These are phyloP conservation scores for Chloroclysta siterata DNA, from an alignment of 2,888 invertebrate species.

Conservation along the genomic window DNA sequence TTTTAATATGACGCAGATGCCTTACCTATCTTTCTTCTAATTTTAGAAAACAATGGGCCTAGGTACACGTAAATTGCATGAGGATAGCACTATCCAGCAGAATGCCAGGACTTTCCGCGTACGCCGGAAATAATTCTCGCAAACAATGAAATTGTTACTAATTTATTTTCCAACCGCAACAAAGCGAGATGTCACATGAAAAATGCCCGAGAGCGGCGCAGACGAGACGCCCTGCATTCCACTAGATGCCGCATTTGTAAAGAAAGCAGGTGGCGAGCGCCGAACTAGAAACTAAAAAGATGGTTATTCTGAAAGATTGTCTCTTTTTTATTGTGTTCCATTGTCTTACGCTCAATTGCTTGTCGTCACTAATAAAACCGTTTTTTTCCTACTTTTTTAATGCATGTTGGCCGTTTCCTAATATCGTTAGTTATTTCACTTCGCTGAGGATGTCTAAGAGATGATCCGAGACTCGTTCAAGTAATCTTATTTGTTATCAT, in stretches of 20 bases:
- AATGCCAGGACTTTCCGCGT: conserved; percentile 46
- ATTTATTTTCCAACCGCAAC: conserved; percentile 83
- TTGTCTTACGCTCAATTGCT: too few relatives aligned
- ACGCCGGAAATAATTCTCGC: conserved; percentile 70
- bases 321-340: too few relatives aligned
- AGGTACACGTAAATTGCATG: conserved; percentile 4
- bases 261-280: conserved; percentile 9
- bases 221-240: conserved; percentile 77
- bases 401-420: too few relatives aligned
- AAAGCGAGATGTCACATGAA: conserved; percentile 84
- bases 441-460: too few relatives aligned
- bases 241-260: conserved; percentile 37
- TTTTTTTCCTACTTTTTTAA: too few relatives aligned
- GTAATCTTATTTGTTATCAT: too few relatives aligned
- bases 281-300: not conserved
- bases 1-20: not conserved
- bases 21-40: not conserved
- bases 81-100: conserved; percentile 27
- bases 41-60: not conserved
- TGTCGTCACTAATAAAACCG: too few relatives aligned
- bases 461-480: too few relatives aligned
- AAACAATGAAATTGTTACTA: conserved; percentile 84
- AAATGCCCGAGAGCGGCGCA: conserved; percentile 71
- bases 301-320: too few relatives aligned
- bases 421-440: too few relatives aligned